These are phyloP conservation scores for Papilio machaon DNA, from an alignment of 1,140 invertebrate species.

Conservation along the genomic window DNA sequence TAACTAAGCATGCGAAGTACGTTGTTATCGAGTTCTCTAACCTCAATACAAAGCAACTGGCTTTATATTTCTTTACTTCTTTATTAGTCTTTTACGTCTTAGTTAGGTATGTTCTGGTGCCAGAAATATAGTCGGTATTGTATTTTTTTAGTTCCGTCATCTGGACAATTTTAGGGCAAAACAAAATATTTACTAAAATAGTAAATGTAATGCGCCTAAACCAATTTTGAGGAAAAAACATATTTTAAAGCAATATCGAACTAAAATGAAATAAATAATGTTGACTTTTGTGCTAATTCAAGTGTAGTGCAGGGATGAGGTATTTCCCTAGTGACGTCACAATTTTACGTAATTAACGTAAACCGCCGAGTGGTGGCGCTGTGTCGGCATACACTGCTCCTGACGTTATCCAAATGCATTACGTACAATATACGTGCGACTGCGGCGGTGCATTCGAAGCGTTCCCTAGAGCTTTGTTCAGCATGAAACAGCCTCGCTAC, in stretches of 20 bases:
- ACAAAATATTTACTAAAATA: no score
- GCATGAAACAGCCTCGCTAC: conserved; percentile 32
- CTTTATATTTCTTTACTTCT: no score
- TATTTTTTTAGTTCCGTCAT: no score
- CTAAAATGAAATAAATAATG: background rate
- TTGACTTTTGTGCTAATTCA: conserved; percentile 50
- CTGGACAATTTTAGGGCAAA: no score
- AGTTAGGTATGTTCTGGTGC: background rate
- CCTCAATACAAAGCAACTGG: background rate
- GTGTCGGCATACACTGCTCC: conserved; percentile 51
- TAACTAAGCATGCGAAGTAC: conserved; percentile 10
- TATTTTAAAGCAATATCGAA: background rate
- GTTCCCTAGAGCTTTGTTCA: conserved; percentile 43
- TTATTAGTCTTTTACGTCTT: no score
- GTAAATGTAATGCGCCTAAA: no score
- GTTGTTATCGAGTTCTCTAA: background rate
- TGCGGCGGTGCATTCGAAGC: conserved; percentile 46
- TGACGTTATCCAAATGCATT: conserved; percentile 61
- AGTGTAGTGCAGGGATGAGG: conserved; percentile 52
- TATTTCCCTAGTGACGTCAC: conserved; percentile 67
- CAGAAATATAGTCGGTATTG: background rate
- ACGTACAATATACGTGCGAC: conserved; percentile 57
- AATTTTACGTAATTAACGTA: conserved; percentile 74
- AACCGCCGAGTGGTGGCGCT: conserved; percentile 47
- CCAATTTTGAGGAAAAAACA: no score